A percentile compares a stretch with the other conserved stretches of the same genome.
These are phyloP conservation scores for Lophura swinhoii DNA, from an alignment of 2,797 vertebrate genomes.

Conservation along the genomic window DNA sequence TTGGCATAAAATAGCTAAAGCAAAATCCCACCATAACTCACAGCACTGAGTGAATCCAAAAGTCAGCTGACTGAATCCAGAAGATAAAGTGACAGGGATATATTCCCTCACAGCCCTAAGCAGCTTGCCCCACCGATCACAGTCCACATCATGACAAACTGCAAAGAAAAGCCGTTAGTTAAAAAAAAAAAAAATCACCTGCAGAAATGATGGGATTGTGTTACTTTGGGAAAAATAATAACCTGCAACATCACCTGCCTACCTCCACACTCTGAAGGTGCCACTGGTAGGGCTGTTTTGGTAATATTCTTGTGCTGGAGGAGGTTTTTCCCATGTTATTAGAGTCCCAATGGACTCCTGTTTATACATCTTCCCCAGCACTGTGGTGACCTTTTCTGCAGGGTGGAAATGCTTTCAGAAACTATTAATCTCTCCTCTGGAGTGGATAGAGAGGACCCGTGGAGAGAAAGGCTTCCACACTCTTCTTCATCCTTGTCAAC, in stretches of 20 bases:
- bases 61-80: not conserved
- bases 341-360: not conserved
- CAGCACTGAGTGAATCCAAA: not conserved
- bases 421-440: slow-evolving; percentile 35
- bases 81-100: not conserved
- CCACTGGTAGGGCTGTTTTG: not conserved
- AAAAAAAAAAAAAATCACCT: not conserved
- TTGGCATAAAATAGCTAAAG: not conserved
- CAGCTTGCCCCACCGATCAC: not conserved
- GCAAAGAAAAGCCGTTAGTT: not conserved
- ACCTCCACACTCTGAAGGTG: not conserved
- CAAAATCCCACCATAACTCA: not conserved
- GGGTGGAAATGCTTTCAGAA: slow-evolving; percentile 62
- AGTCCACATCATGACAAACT: not conserved
- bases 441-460: not conserved
- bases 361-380: slow-evolving; percentile 23
- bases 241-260: not conserved
- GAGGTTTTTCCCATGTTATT: slow-evolving; percentile 2
- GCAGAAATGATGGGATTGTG: not conserved
- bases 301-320: slow-evolving; percentile 20
- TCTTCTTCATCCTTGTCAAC: slow-evolving; percentile 53
- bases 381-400: slow-evolving; percentile 45
- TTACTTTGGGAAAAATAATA: not conserved
- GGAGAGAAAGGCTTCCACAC: slow-evolving; percentile 38
- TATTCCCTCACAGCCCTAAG: not conserved